Base-by-base conservation (phyloP, 2,797 vertebrate genomes). In the Cephalopachus bancanus region DNA sequence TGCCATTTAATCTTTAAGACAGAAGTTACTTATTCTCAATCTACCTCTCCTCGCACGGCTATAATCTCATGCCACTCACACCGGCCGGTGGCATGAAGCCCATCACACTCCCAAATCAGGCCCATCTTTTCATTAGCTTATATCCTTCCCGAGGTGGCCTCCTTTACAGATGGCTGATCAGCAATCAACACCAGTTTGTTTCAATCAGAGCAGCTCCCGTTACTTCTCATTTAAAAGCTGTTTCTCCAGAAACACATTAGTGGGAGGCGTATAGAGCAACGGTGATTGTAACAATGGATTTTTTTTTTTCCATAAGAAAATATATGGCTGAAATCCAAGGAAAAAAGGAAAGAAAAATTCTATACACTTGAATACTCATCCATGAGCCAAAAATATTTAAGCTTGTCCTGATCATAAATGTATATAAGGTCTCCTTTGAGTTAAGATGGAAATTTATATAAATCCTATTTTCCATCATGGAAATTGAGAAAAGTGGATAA, bases 121-220 rank as follows among this genome's bases (percentile, higher is more conserved):
- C 99, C 99, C 98, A 99, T 99, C 99, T 99, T 99, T 99, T 99
- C 99, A 99, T 99, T 99, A 99, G 98, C 99, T 99, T 98, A 98
- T 98, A 99, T 99, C 99, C 99, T 99, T 98, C 98, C 98, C 81
- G 97, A 98, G 98, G 98, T 99, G 99, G 99, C 99, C 99, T 99
- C 98, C 99, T 99, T 99, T 99, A 99, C 99, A 99, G 99, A 98
- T 99, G 99, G 99, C 99, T 99, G 99, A 99, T 99, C 99, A 99
- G 99, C 99, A 99, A 99, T 99, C 99, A 99, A 99, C 98, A 98
- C 99, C 98, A 98, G 99, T 99, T 99, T 99, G 99, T 99, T 99
- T 99, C 99, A 99, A 99, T 99, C 99, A 99, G 98, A 98, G 97
- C 96, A 97, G 98, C 97, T 97, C 98, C 98, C 91, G 96, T 98